Percentiles rank a stretch among this genome's conserved stretches.
Conservation (phyloP, 2,797 vertebrate species). For the Chaenodraco wilsoni region DNA sequence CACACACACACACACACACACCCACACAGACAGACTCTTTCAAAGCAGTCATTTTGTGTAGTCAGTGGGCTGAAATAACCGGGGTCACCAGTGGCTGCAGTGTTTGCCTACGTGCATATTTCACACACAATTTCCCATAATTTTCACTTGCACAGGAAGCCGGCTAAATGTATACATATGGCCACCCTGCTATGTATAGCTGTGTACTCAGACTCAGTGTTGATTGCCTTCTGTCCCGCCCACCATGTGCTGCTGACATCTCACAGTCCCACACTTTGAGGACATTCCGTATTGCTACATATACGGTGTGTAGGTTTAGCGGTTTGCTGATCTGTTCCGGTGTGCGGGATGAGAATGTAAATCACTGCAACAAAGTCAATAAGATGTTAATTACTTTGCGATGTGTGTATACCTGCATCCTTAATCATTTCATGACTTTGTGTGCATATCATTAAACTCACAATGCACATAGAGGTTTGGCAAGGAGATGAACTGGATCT, state of each 20-base stretch:
- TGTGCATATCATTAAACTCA: not conserved
- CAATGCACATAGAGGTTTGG: not conserved
- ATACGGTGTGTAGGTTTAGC: conserved; percentile 18
- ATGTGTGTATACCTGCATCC: not conserved
- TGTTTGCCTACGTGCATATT: conserved; percentile 57
- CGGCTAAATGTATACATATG: conserved; percentile 54
- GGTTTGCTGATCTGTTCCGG: not conserved
- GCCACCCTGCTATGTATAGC: conserved; percentile 31
- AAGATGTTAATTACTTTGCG: not conserved
- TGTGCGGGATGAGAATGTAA: not conserved
- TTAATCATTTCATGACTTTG: not conserved
- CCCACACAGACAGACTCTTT: conserved; percentile 23
- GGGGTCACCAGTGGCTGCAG: conserved; percentile 32
- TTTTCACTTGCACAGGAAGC: conserved; percentile 57
- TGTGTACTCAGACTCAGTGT: conserved; percentile 11
- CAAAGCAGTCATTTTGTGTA: conserved; percentile 33
- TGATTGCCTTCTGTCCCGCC: conserved; percentile 38
- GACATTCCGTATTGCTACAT: not conserved
- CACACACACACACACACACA: too few species aligned
- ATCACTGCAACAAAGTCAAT: not conserved
- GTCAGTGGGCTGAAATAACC: conserved; percentile 44
- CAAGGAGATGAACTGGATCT: conserved; percentile 40
- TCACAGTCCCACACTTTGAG: conserved; percentile 3
- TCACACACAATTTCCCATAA: conserved; percentile 56
- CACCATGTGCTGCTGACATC: conserved; percentile 34